Base-by-base conservation (phyloP, 2,888 invertebrate genomes). In the Hypselothyrea guttata region DNA sequence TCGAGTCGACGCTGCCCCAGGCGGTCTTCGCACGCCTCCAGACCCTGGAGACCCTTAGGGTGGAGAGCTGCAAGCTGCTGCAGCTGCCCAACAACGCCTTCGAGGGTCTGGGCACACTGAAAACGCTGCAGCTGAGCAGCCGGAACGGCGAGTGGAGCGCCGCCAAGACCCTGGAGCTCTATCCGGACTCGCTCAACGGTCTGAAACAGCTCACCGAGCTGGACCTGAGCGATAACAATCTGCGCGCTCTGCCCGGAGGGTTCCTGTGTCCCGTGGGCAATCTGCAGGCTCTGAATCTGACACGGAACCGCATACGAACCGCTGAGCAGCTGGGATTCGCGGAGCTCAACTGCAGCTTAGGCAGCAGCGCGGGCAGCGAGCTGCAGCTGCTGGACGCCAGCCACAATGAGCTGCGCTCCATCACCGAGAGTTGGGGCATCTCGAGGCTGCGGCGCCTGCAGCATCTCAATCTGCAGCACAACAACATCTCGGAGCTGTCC, bases 191-290 rank as follows among this genome's bases (percentile, higher is more conserved):
- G 68, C 92, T 97, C 79, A 92, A 92, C 82, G 95, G 95, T 64
- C 91, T 97, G 51, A 93, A 94, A 83, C 96, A 96, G 90, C 91
- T 97, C 42, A 95, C 96, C 87, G 92, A 93, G 65, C 91, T 97
- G 84, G 95, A 97, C 90, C 91, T 97, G 88, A 93, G 94, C 83
- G 94, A 95, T 89, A 97, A 96, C 91, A 96, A 96, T 91, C 93
- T 97, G 75, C 93, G 95, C 79, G 93, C 93, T 47, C 89, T 97
- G 87, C 96, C 96, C 35, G 93, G 94, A 61, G 94, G 94, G 69
- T 93, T 93, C 76, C 94, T 96, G 73, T 97, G 97, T 89, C 93
- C 94, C 16, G 90, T 96, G 83, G 93, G 93, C 75, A 96, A 95
- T 90, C 91, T 97, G 54, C 95, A 95, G 89, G 92, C 94, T 51